Conservation (phyloP, 2,888 invertebrate species). For the Rhingia rostrata region DNA sequence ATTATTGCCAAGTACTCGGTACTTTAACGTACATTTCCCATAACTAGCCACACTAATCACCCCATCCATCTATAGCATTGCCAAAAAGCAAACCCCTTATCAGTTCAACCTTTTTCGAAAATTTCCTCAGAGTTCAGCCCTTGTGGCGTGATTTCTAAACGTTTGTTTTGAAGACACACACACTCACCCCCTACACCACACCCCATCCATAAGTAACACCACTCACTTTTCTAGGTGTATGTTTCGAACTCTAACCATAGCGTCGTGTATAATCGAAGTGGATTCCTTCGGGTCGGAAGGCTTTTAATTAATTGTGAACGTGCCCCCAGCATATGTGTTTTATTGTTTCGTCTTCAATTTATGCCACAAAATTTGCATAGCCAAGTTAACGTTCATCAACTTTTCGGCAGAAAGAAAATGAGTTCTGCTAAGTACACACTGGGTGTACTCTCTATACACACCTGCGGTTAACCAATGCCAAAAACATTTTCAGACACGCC, state of each 20-base stretch:
- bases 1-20: too few species aligned
- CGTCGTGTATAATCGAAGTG: conserved; percentile 30
- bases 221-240: not conserved
- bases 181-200: not conserved
- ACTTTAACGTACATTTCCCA: not conserved
- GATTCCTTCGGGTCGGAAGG: conserved; percentile 10
- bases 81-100: not conserved
- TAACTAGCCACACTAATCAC: not conserved
- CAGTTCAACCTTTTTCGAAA: conserved; percentile 14
- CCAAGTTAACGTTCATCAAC: conserved; percentile 41
- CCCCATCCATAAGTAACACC: not conserved
- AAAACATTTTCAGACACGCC: conserved; percentile 33
- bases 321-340: conserved; percentile 56
- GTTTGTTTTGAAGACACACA: conserved; percentile 24
- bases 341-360: conserved; percentile 55
- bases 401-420: not conserved
- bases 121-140: conserved; percentile 20
- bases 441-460: not conserved
- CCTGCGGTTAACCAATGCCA: conserved; percentile 44
- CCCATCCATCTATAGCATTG: not conserved
- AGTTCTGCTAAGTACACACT: conserved; percentile 23
- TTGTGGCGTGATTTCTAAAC: conserved; percentile 35
- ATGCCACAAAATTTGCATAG: conserved; percentile 56
- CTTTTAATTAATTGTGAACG: conserved; percentile 64
- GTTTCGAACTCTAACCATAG: not conserved